A percentile compares a stretch with the other conserved stretches of the same genome.
phyloP scores from a whole-genome alignment of 2,888 invertebrate species.

The Allacma fusca region DNA sequence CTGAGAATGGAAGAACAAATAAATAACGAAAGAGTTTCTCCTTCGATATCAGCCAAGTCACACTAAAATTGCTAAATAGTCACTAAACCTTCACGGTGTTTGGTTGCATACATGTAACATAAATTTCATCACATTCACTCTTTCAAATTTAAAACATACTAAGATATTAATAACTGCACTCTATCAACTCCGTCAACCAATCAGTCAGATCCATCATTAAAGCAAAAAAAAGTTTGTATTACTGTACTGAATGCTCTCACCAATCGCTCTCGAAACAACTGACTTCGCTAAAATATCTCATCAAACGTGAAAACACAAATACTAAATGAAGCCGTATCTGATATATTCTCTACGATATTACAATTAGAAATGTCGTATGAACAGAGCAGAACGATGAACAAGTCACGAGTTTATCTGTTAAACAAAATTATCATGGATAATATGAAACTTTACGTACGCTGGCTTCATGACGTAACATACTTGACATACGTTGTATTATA shows the following conservation, averaged over 20 bases:
- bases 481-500: too few relatives aligned
- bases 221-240: background rate
- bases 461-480: too few relatives aligned
- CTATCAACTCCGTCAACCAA: conserved; percentile 5
- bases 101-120: background rate
- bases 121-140: conserved; percentile 3
- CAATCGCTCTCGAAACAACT: background rate
- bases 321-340: too few relatives aligned
- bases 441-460: too few relatives aligned
- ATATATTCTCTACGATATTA: too few relatives aligned
- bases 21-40: conserved; percentile 36
- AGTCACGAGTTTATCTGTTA: too few relatives aligned
- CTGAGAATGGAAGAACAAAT: conserved; percentile 43
- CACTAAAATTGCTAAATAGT: background rate
- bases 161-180: background rate
- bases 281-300: background rate
- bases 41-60: conserved; percentile 33
- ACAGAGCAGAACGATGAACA: too few relatives aligned
- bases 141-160: background rate
- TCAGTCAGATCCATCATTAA: conserved; percentile 18
- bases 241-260: background rate
- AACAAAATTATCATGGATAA: too few relatives aligned
- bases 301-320: background rate
- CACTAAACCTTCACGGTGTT: background rate
- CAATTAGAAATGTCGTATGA: too few relatives aligned